Evolutionary conservation across 2,888 invertebrate species (phyloP), one percentile per base, ranked within the genome.

Genomic region (Tetragonula carbonaria): DNA sequence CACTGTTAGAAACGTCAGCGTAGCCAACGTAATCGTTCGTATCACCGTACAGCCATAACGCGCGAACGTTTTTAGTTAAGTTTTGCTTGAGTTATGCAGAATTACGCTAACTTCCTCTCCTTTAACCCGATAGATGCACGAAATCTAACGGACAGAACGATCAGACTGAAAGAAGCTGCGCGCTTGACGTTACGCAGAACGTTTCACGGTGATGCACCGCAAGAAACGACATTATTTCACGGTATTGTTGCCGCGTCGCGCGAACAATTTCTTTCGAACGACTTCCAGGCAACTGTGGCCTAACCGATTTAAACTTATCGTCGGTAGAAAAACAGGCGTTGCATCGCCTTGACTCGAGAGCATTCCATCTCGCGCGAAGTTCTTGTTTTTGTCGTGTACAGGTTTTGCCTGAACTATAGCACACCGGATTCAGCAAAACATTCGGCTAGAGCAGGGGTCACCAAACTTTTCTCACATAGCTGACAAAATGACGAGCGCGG

Each of bases 201-300:
- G 28, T 55, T 28, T 28, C 8, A 18, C 45, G 63, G 18, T 63
- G 55, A n/a, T 14, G 70, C 53, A 18, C 73, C 14, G 70, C 70
- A 77, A 74, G 67, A 67, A 74, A 74, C 74, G 65, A 74, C 74
- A 71, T 82, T 82, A 78, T 78, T 78, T 78, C 72, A 82, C 84
- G 67, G 71, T 78, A 74, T 84, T 77, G 76, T 81, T 81, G 50
- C 59, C 53, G 68, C 21, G 66, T 67, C 57, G 73, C 62, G 72
- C 21, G 18, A 55, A 63, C 73, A 65, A 75, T 70, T 73, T 73
- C 45, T 38, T 76, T 55, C 51, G 18, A 73, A 67, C 66, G 23
- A 38, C 18, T 66, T 18, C 67, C 28, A 21, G 50, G 18, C 21
- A 33, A 38, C 57, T 8, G 13, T 21, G 18, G 23, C 18, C 18